Evolutionary conservation across 2,797 vertebrate genomes (phyloP).

Genomic region (Gouania willdenowi): DNA sequence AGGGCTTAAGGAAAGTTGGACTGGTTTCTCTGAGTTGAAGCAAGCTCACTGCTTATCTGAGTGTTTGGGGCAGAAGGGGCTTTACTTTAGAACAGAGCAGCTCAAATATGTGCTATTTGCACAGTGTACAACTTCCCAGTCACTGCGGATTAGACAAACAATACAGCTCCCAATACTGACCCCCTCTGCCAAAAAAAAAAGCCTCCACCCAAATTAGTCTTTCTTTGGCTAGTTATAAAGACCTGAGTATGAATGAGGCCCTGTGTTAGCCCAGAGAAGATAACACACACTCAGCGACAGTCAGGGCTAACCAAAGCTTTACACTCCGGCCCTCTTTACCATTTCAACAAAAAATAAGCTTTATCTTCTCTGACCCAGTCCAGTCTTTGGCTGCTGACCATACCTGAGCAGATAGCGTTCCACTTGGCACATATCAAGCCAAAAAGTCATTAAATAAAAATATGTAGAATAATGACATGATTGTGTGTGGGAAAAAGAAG

Average conservation of each 20-base stretch:
- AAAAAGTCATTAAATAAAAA: no score
- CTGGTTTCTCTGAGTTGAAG: constrained; percentile 36
- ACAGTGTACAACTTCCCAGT: constrained; percentile 77
- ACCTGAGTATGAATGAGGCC: constrained; percentile 70
- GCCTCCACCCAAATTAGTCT: constrained; percentile 72
- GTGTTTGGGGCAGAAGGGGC: constrained; percentile 66
- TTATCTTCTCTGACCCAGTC: constrained; percentile 19
- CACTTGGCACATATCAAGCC: no score
- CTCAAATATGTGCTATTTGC: constrained; percentile 77
- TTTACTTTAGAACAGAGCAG: constrained; percentile 63
- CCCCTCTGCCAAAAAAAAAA: constrained; percentile 59
- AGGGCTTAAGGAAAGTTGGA: constrained; percentile 35
- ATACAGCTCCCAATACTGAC: constrained; percentile 60
- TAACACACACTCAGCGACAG: constrained; percentile 66
- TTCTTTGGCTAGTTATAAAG: constrained; percentile 75
- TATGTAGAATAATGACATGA: no score
- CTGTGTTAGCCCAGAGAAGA: constrained; percentile 67
- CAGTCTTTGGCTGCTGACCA: constrained; percentile 33
- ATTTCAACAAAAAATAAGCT: constrained; percentile 31
- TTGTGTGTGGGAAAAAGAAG: no score
- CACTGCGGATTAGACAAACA: constrained; percentile 77
- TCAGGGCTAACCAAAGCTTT: constrained; percentile 37
- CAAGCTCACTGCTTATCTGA: constrained; percentile 66
- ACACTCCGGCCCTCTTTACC: constrained; percentile 23
- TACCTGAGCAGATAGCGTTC: constrained; percentile 26